Evolutionary conservation across 2,113 vertebrate species (phyloP).

Genomic region (Dromaius novaehollandiae): DNA sequence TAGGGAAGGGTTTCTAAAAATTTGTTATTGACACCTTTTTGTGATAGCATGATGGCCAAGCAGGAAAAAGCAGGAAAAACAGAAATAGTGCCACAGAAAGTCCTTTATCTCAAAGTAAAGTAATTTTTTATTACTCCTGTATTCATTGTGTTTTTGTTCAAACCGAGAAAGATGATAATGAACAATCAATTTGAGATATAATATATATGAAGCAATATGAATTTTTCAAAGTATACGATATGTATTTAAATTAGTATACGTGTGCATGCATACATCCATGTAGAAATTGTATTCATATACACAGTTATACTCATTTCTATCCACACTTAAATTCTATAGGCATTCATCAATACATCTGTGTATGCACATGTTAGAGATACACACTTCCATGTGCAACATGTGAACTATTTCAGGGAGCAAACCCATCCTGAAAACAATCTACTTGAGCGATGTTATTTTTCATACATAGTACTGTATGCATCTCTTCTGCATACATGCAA

Average conservation of each 20-base stretch:
- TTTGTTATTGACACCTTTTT: not conserved
- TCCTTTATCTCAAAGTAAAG: not conserved
- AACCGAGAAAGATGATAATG: not conserved
- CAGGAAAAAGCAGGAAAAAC: not conserved
- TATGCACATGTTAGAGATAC: not conserved
- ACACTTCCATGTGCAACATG: not conserved
- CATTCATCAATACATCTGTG: not conserved
- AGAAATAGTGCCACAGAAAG: not conserved
- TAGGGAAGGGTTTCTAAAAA: slow-evolving; percentile 5
- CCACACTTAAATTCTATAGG: not conserved
- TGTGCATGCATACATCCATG: not conserved
- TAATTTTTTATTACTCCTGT: not conserved
- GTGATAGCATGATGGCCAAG: not conserved
- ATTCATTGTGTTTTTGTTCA: not conserved
- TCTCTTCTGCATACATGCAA: not conserved
- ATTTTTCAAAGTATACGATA: not conserved
- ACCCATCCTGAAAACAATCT: not conserved
- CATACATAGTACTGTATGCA: not conserved
- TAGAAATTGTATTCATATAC: not conserved
- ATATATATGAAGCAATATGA: not conserved
- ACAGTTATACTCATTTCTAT: not conserved
- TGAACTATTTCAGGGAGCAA: not conserved
- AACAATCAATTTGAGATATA: not conserved
- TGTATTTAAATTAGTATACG: not conserved
- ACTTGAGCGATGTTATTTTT: not conserved